A percentile compares a stretch with the other conserved stretches of the same genome.
Evolutionary conservation across 2,888 invertebrate genomes (phyloP).

Genomic region (Protophormia terraenovae): DNA sequence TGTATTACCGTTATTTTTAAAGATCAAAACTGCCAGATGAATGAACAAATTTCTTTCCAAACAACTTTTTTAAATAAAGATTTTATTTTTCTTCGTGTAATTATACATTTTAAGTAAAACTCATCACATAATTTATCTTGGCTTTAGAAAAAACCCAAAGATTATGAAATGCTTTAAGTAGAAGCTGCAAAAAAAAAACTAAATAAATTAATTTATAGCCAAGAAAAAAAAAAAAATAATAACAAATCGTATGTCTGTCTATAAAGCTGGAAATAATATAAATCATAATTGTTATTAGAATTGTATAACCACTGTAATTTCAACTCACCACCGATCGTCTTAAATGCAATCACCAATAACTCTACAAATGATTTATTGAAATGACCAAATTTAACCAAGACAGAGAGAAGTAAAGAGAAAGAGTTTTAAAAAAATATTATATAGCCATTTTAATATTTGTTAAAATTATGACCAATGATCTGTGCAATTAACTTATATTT

Average conservation of each 20-base stretch:
- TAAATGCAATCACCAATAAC: slow-evolving; percentile 26
- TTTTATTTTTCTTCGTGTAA: slow-evolving; percentile 16
- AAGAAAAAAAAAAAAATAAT: slow-evolving; percentile 3
- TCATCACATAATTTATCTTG: slow-evolving; percentile 70
- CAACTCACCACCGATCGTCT: background rate
- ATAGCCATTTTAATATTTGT: slow-evolving; percentile 44
- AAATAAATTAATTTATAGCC: slow-evolving; percentile 61
- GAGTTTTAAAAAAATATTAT: background rate
- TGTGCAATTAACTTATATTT: slow-evolving; percentile 64
- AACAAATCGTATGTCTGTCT: slow-evolving; percentile 28
- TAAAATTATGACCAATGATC: slow-evolving; percentile 61
- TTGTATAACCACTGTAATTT: background rate
- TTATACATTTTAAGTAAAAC: slow-evolving; percentile 35
- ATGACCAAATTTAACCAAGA: slow-evolving; percentile 46
- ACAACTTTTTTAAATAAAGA: background rate
- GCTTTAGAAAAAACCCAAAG: slow-evolving; percentile 41
- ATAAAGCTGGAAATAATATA: slow-evolving; percentile 44
- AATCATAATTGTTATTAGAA: slow-evolving; percentile 64
- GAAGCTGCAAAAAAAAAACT: slow-evolving; percentile 33
- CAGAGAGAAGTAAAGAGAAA: background rate
- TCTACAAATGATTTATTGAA: slow-evolving; percentile 53
- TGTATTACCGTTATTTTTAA: background rate
- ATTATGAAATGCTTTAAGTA: slow-evolving; percentile 62
- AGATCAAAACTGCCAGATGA: background rate
- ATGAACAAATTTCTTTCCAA: background rate